These are phyloP conservation scores for Dysmachus trigonus DNA, from an alignment of 2,888 invertebrate species.

Conservation along the genomic window DNA sequence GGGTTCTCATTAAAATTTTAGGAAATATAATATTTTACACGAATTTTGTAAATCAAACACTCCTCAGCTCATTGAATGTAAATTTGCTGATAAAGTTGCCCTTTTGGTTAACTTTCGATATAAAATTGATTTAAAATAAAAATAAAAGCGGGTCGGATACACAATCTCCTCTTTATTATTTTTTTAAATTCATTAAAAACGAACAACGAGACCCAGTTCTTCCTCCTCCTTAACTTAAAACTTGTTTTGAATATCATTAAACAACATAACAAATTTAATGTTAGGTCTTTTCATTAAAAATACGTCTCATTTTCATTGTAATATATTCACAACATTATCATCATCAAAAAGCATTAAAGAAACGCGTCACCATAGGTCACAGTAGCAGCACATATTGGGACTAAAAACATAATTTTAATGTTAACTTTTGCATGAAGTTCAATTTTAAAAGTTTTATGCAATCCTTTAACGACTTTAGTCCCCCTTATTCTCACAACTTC, in stretches of 20 bases:
- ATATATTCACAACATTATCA: not conserved
- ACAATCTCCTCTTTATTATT: too few relatives aligned
- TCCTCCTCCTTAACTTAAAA: not conserved
- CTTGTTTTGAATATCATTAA: not conserved
- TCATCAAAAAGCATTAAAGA: not conserved
- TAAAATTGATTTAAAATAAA: too few relatives aligned
- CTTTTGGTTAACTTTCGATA: too few relatives aligned
- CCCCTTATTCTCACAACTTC: conserved; percentile 25
- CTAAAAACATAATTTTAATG: conserved; percentile 25
- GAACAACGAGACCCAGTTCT: too few relatives aligned
- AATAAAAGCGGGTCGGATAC: too few relatives aligned
- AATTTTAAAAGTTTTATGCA: not conserved
- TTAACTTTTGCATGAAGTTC: conserved; percentile 39
- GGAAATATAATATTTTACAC: not conserved
- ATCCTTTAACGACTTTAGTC: not conserved
- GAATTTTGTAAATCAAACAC: too few relatives aligned
- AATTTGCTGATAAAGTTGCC: too few relatives aligned
- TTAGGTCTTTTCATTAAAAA: not conserved
- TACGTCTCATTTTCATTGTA: not conserved
- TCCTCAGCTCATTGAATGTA: too few relatives aligned
- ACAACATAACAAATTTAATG: not conserved
- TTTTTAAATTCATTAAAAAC: too few relatives aligned
- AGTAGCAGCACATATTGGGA: not conserved
- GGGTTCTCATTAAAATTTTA: not conserved
- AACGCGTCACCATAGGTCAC: not conserved